These are phyloP conservation scores for Drosophila anceps DNA, from an alignment of 2,888 invertebrate genomes.

Conservation along the genomic window DNA sequence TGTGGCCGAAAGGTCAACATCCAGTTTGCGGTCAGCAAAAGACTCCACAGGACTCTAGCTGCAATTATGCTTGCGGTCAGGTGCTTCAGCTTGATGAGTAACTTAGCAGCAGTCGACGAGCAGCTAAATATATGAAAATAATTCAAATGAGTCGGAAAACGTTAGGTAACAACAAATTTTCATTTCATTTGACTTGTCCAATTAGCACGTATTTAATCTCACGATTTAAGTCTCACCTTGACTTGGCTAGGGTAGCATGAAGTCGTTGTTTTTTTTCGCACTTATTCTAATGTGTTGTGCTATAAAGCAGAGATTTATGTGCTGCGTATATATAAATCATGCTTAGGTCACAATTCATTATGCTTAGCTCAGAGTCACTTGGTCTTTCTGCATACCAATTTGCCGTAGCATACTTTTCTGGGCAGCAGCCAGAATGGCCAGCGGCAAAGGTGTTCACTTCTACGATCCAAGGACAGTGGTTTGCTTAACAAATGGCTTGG, in stretches of 20 bases:
- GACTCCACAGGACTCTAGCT: not conserved
- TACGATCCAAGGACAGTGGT: constrained; percentile 51
- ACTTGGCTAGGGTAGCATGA: constrained; percentile 17
- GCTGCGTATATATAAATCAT: constrained; percentile 65
- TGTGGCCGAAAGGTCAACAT: constrained; percentile 73
- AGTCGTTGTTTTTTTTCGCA: constrained; percentile 6
- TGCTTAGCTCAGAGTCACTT: constrained; percentile 49
- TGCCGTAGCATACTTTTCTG: constrained; percentile 47
- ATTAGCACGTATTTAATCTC: not conserved
- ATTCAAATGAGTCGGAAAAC: no score
- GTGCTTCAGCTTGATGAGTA: not conserved
- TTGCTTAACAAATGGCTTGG: constrained; percentile 56
- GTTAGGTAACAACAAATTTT: not conserved
- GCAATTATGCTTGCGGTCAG: constrained; percentile 49
- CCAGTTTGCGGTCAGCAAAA: constrained; percentile 34
- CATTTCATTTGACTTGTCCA: not conserved
- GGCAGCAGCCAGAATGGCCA: constrained; percentile 13
- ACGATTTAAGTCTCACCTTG: not conserved
- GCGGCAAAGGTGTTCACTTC: constrained; percentile 54
- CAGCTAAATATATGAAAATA: not conserved
- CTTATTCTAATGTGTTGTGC: not conserved
- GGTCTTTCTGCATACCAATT: constrained; percentile 39
- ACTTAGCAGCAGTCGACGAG: not conserved
- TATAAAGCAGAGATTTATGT: constrained; percentile 63
- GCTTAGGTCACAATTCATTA: constrained; percentile 76